Evolutionary conservation across 92 coral and sea anemone genomes (phyloP).

Genomic region (Bergia puertoricense): DNA sequence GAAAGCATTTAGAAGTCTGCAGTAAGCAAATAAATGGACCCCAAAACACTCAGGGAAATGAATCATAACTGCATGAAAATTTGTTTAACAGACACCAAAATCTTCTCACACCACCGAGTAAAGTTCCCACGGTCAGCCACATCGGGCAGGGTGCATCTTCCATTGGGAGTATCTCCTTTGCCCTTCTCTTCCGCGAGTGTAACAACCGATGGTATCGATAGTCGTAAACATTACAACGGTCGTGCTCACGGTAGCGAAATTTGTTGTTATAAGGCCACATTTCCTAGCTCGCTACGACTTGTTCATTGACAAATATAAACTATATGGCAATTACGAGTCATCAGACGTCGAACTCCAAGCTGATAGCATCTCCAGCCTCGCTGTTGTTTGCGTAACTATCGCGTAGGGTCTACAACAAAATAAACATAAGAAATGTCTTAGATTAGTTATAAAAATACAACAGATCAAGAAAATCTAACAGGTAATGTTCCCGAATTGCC

Average conservation of each 20-base stretch:
- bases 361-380: constrained; percentile 16
- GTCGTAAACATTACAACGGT: neutral
- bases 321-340: neutral
- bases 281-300: neutral
- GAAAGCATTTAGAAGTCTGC: neutral
- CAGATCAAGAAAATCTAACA: neutral
- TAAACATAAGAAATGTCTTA: neutral
- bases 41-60: neutral
- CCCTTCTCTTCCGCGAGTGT: neutral
- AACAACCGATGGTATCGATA: neutral
- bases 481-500: no score
- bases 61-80: no score
- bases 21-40: neutral
- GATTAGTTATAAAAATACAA: no score
- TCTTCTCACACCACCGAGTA: neutral
- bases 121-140: neutral
- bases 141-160: neutral
- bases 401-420: neutral
- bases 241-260: neutral
- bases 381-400: constrained; percentile 18
- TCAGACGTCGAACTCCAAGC: constrained; percentile 18
- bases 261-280: neutral
- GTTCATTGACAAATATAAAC: no score
- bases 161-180: neutral
- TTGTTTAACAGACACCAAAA: neutral